Evolutionary conservation across 2,113 vertebrate genomes (phyloP).

Genomic region (Trochalopteron elliotii): DNA sequence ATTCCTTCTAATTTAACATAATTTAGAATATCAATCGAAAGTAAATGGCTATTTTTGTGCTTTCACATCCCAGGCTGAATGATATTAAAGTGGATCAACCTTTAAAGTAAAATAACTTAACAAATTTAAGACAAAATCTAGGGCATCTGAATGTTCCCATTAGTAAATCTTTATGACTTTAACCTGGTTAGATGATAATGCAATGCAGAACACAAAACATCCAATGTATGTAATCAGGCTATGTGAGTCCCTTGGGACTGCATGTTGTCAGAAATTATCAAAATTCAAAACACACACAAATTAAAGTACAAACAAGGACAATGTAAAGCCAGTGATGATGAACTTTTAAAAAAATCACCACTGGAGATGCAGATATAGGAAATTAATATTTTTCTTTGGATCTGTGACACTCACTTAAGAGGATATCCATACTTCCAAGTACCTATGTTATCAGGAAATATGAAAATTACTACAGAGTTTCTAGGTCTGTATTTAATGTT

Average conservation of each 20-base stretch:
- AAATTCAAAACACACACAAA: neutral
- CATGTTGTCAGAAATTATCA: neutral
- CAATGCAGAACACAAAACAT: neutral
- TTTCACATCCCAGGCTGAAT: neutral
- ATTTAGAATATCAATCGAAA: neutral
- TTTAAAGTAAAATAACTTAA: constrained; percentile 6
- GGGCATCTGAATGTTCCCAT: constrained; percentile 9
- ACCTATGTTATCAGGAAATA: neutral
- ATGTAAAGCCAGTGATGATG: neutral
- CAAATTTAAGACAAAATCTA: constrained; percentile 34
- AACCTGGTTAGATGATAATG: constrained; percentile 24
- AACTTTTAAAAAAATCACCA: neutral
- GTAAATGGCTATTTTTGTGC: neutral
- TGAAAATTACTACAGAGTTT: neutral
- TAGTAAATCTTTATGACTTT: constrained; percentile 28
- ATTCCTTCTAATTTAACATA: neutral
- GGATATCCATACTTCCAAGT: neutral
- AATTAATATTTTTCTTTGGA: neutral
- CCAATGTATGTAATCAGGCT: constrained; percentile 2
- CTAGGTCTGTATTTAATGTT: neutral
- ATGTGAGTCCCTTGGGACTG: neutral
- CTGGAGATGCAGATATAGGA: neutral
- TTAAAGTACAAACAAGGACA: neutral
- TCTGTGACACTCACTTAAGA: neutral
- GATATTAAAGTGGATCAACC: constrained; percentile 10